phyloP scores from a whole-genome alignment of 2,888 invertebrate species.

The Priocnemis perturbator region DNA sequence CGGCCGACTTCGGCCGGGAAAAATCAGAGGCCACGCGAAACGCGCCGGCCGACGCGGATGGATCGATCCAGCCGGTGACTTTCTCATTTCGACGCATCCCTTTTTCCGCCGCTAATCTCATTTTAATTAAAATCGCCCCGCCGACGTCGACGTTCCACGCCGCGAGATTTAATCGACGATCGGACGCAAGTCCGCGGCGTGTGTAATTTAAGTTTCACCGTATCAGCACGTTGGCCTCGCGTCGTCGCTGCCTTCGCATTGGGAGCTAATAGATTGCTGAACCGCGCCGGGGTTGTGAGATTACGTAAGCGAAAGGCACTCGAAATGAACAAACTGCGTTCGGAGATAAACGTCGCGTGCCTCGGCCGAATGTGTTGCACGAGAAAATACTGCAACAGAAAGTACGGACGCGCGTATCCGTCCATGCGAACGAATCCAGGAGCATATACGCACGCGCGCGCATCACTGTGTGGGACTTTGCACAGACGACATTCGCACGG shows the following conservation, averaged over 20 bases:
- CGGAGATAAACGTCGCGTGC: slow-evolving; percentile 35
- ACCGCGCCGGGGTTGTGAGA: slow-evolving; percentile 52
- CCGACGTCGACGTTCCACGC: slow-evolving; percentile 35
- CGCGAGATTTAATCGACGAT: slow-evolving; percentile 55
- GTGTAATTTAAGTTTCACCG: slow-evolving; percentile 64
- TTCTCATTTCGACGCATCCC: slow-evolving; percentile 1
- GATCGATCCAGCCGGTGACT: no score
- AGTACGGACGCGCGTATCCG: background rate
- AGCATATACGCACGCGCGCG: background rate
- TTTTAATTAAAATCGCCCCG: slow-evolving; percentile 56
- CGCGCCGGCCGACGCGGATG: no score
- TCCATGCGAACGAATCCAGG: background rate
- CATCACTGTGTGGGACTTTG: background rate
- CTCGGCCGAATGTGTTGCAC: background rate
- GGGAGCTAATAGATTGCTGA: slow-evolving; percentile 46
- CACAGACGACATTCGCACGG: background rate
- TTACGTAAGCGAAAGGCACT: slow-evolving; percentile 53
- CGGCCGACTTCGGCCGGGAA: no score
- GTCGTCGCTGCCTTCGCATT: slow-evolving; percentile 46
- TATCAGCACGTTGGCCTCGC: slow-evolving; percentile 38
- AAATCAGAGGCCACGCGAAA: no score
- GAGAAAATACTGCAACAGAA: background rate
- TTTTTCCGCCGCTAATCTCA: slow-evolving; percentile 30
- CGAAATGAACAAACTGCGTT: slow-evolving; percentile 51
- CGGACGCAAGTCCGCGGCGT: slow-evolving; percentile 44